Conservation (phyloP, 2,797 vertebrate genomes). For the Enteromius argenteus region DNA sequence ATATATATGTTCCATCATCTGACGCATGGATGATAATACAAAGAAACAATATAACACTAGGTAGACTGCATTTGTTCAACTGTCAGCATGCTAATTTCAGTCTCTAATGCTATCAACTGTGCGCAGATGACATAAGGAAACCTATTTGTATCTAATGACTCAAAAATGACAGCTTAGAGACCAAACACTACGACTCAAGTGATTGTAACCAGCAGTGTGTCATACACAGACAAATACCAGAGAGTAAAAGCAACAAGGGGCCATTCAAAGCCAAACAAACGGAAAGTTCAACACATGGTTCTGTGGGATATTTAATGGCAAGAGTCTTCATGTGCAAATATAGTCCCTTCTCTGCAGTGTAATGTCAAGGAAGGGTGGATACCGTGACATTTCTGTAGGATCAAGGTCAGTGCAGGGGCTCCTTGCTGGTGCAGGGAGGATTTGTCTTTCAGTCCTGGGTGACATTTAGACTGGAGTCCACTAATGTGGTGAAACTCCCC, state of each 20-base stretch:
- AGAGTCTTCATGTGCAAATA: slow-evolving; percentile 56
- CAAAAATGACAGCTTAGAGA: not conserved
- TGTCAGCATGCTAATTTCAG: not conserved
- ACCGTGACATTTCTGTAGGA: slow-evolving; percentile 59
- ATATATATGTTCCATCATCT: not conserved
- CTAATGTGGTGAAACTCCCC: slow-evolving; percentile 43
- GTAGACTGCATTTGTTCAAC: not conserved
- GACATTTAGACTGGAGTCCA: slow-evolving; percentile 62
- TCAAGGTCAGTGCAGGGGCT: slow-evolving; percentile 55
- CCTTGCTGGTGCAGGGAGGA: slow-evolving; percentile 38
- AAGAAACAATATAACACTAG: not conserved
- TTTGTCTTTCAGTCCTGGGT: slow-evolving; percentile 56
- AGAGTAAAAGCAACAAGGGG: slow-evolving; percentile 9
- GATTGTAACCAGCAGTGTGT: not conserved
- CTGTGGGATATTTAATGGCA: slow-evolving; percentile 19
- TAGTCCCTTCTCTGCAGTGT: slow-evolving; percentile 26
- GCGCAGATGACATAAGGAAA: not conserved
- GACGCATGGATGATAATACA: not conserved
- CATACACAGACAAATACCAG: slow-evolving; percentile 25
- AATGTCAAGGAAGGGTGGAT: slow-evolving; percentile 44
- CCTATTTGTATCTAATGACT: not conserved
- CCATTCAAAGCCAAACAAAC: slow-evolving; percentile 20
- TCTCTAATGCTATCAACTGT: not conserved
- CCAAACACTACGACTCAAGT: not conserved
- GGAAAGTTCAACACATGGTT: slow-evolving; percentile 3